A percentile compares a stretch with the other conserved stretches of the same genome.
phyloP scores from a whole-genome alignment of 2,113 vertebrate species.

The Oxygymnocypris stewartii region DNA sequence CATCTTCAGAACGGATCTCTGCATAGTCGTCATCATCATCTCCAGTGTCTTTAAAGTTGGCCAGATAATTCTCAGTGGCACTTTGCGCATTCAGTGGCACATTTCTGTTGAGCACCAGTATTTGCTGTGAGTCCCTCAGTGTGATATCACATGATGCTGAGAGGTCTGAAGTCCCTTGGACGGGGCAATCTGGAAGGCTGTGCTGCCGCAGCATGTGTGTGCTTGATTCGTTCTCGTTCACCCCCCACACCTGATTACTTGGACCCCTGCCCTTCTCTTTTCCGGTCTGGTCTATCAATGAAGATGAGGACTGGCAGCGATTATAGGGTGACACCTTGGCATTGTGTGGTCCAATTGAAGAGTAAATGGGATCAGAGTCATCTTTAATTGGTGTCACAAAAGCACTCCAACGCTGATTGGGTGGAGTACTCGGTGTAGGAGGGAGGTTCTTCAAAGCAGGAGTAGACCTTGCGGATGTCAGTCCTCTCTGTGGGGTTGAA shows the following conservation, averaged over 20 bases:
- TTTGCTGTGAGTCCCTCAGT: slow-evolving; percentile 91
- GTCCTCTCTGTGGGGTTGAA: slow-evolving; percentile 68
- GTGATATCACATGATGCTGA: slow-evolving; percentile 83
- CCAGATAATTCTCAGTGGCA: slow-evolving; percentile 91
- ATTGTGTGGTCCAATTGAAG: slow-evolving; percentile 76
- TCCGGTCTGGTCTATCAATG: slow-evolving; percentile 74
- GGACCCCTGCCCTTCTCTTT: slow-evolving; percentile 64
- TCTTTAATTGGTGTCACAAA: slow-evolving; percentile 84
- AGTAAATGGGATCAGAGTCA: slow-evolving; percentile 81
- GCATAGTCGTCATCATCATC: slow-evolving; percentile 92
- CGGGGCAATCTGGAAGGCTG: slow-evolving; percentile 74
- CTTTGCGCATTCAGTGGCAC: slow-evolving; percentile 80
- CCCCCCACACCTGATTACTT: slow-evolving; percentile 55
- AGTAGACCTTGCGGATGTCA: slow-evolving; percentile 78
- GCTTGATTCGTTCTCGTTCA: slow-evolving; percentile 24
- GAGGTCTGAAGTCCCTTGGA: slow-evolving; percentile 33
- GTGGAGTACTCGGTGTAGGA: slow-evolving; percentile 63
- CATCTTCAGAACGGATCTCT: slow-evolving; percentile 96
- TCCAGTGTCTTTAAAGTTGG: slow-evolving; percentile 91
- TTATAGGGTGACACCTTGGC: slow-evolving; percentile 71
- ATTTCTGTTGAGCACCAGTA: slow-evolving; percentile 83
- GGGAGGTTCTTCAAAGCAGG: slow-evolving; percentile 81
- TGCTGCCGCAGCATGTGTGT: slow-evolving; percentile 65
- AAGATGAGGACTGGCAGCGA: slow-evolving; percentile 81
- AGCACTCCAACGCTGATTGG: slow-evolving; percentile 82